Evolutionary conservation across 2,888 invertebrate species (phyloP).

Genomic region (Pheosia tremula): DNA sequence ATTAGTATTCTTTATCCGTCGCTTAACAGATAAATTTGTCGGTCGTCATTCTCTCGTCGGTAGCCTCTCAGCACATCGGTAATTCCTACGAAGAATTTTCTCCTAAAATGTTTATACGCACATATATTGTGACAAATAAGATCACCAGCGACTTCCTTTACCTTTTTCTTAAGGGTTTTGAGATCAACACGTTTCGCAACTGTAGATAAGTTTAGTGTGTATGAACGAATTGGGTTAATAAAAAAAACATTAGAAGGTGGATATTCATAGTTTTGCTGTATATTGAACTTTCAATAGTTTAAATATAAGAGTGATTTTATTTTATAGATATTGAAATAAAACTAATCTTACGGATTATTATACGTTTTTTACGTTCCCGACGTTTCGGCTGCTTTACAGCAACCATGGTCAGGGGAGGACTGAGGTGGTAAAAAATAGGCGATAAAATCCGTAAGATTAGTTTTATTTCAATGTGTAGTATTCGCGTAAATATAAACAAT

Average conservation of each 20-base stretch:
- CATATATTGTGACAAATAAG: slow-evolving; percentile 35
- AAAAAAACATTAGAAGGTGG: not conserved
- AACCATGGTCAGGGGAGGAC: too few species aligned
- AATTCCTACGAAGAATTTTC: slow-evolving; percentile 28
- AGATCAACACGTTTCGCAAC: slow-evolving; percentile 13
- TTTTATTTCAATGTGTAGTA: too few species aligned
- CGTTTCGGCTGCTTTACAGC: too few species aligned
- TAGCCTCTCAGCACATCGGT: slow-evolving; percentile 16
- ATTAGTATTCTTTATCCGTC: slow-evolving; percentile 40
- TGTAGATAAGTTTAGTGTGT: slow-evolving; percentile 7
- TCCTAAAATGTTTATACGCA: slow-evolving; percentile 34
- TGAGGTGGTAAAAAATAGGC: too few species aligned
- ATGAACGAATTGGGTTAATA: not conserved
- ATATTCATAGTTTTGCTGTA: not conserved
- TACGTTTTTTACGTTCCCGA: too few species aligned
- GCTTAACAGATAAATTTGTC: slow-evolving; percentile 39
- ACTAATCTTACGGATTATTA: too few species aligned
- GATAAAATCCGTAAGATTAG: too few species aligned
- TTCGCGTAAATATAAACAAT: too few species aligned
- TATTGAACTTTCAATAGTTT: not conserved
- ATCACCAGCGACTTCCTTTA: slow-evolving; percentile 30
- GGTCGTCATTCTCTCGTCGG: slow-evolving; percentile 36
- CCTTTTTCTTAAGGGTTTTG: slow-evolving; percentile 20
- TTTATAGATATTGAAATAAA: too few species aligned
- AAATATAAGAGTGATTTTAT: too few species aligned